Evolutionary conservation across 1,140 invertebrate species (phyloP).

Genomic region (Papilio xuthus): DNA sequence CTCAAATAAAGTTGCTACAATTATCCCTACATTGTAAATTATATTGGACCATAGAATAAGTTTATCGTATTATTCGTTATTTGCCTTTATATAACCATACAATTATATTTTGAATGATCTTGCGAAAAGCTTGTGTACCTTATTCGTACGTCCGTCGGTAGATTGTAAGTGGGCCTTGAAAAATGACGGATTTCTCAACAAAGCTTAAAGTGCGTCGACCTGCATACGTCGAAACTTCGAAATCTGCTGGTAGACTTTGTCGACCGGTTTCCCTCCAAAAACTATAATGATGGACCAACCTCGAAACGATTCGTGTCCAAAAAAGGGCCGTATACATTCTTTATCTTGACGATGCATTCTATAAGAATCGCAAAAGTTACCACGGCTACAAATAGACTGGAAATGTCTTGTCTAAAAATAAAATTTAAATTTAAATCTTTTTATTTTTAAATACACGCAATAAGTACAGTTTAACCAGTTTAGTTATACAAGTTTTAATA

Average conservation of each 20-base stretch:
- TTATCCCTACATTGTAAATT: no score
- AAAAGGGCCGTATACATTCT: constrained; percentile 27
- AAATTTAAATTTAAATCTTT: no score
- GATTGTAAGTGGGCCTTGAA: constrained; percentile 15
- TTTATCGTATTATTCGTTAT: neutral
- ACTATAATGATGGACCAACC: constrained; percentile 4
- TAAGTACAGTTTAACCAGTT: neutral
- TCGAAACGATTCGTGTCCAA: constrained; percentile 24
- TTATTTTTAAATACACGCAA: no score
- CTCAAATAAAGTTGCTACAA: no score
- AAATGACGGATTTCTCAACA: constrained; percentile 19
- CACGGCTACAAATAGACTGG: neutral
- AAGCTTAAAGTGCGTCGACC: constrained; percentile 22
- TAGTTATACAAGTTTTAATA: neutral
- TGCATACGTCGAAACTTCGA: neutral
- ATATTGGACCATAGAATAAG: no score
- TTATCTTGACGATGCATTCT: constrained; percentile 22
- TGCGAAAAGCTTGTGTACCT: neutral
- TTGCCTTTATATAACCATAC: neutral
- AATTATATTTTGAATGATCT: neutral
- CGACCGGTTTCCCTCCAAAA: constrained; percentile 28
- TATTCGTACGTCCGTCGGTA: neutral
- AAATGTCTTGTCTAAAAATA: neutral
- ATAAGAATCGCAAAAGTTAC: neutral
- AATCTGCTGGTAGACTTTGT: constrained; percentile 9